phyloP scores from a whole-genome alignment of 2,797 vertebrate genomes.

The Denticeps clupeoides region DNA sequence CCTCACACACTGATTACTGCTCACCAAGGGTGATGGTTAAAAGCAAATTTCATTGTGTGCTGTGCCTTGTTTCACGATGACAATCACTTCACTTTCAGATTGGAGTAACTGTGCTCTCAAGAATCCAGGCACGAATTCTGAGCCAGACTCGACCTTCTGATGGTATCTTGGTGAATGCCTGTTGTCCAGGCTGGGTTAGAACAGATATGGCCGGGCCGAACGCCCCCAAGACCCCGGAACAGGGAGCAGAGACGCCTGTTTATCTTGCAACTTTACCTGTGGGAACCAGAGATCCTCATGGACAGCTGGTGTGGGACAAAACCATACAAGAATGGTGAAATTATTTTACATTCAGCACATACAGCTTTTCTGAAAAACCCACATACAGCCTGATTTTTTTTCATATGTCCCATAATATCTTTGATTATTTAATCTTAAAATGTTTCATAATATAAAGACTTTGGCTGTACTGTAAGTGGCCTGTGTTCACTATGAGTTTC shows the following conservation, averaged over 20 bases:
- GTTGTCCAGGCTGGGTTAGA: constrained; percentile 41
- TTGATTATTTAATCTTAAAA: too few species aligned
- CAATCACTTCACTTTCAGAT: constrained; percentile 17
- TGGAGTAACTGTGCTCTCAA: constrained; percentile 33
- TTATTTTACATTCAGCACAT: too few species aligned
- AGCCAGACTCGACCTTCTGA: constrained; percentile 29
- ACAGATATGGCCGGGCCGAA: constrained; percentile 41
- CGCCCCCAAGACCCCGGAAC: constrained; percentile 34
- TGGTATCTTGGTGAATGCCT: constrained; percentile 41
- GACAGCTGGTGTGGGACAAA: constrained; percentile 38
- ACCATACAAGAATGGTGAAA: constrained; percentile 35
- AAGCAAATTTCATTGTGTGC: not conserved
- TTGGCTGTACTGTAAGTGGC: not conserved
- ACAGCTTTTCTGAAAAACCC: not conserved
- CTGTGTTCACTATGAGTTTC: not conserved
- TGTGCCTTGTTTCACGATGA: not conserved
- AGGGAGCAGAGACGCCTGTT: constrained; percentile 37
- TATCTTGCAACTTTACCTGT: constrained; percentile 38
- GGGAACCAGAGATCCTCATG: constrained; percentile 32
- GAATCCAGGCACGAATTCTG: constrained; percentile 36
- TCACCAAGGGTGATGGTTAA: too few species aligned
- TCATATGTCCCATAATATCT: too few species aligned
- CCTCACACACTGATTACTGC: too few species aligned
- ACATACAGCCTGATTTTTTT: not conserved
- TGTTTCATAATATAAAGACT: not conserved